Base-by-base conservation (phyloP, 1,140 invertebrate species). In the Linepithema humile region DNA sequence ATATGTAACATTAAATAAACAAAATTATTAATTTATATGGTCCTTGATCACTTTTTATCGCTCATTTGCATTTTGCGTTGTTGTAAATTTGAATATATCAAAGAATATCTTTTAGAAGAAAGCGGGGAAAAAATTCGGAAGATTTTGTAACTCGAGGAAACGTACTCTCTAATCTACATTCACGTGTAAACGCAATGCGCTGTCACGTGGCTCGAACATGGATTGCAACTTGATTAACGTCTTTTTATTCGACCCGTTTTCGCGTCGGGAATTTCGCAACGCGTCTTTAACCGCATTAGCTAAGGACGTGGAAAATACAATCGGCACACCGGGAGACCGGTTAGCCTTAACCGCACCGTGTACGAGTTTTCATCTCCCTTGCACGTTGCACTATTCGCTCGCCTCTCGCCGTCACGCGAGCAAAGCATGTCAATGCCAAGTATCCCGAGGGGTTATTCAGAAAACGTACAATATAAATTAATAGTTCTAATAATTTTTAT, bases 321-420 rank as follows among this genome's bases (percentile, higher is more conserved):
- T 45, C 43, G 64, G 43, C 57, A 67, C 45, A 72, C 50, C n/a
- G 38, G 43, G 83, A 69, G 83, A 89, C 87, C 77, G 77, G 87
- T 89, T 89, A 89, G 87, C 87, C 87, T 89, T 89, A 89, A 89
- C 87, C 87, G 86, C 45, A 78, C 78, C 73, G 29, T 85, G 86
- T 89, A 85, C 87, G 87, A 89, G 73, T 89, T 88, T 89, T 84
- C 38, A 40, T 88, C 86, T 78, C 65, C 74, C 64, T 87, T 35
- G n/a, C 53, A 9, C 32, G 26, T 5, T 57, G 70, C 26, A 15
- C 75, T 85, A 64, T 73, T 67, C 75, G 2, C 82, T 75, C 53
- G 32, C 84, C 73, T 85, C 77, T 85, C 77, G 38, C 77, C 87
- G 23, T 43, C 43, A 23, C 20, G 59, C 35, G 9, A 65, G 26